Conservation (phyloP, 1,140 invertebrate species). For the Pygmarrhopalites habei region DNA sequence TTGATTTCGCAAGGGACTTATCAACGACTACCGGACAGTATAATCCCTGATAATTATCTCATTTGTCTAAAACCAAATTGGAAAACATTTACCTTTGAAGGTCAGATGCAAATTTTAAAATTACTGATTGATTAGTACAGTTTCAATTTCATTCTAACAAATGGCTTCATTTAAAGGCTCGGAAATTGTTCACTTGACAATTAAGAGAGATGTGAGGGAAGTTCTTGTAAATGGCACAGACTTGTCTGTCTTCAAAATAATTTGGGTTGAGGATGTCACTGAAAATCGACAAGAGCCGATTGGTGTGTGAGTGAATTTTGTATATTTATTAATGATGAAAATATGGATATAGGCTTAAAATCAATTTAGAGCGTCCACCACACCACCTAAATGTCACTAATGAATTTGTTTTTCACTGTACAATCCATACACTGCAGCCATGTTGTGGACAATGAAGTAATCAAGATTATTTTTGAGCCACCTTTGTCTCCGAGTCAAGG, state of each 20-base stretch:
- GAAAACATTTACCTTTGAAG: constrained; percentile 17
- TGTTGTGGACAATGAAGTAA: not conserved
- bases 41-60: constrained; percentile 17
- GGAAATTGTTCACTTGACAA: constrained; percentile 34
- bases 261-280: constrained; percentile 30
- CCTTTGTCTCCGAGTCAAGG: constrained; percentile 15
- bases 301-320: too few relatives aligned
- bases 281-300: constrained; percentile 16
- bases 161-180: too few relatives aligned
- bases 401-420: too few relatives aligned
- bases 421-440: too few relatives aligned
- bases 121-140: too few relatives aligned
- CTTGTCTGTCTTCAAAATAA: constrained; percentile 58
- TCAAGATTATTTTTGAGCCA: constrained; percentile 23
- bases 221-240: constrained; percentile 73
- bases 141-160: too few relatives aligned
- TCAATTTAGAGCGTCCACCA: too few relatives aligned
- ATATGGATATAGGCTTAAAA: too few relatives aligned
- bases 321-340: too few relatives aligned
- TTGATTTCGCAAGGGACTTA: not conserved
- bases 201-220: constrained; percentile 57
- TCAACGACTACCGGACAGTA: constrained; percentile 7
- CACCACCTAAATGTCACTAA: too few relatives aligned
- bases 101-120: too few relatives aligned
- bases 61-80: constrained; percentile 27